Base-by-base conservation (phyloP, 2,888 invertebrate genomes). In the Dorcus hopei region DNA sequence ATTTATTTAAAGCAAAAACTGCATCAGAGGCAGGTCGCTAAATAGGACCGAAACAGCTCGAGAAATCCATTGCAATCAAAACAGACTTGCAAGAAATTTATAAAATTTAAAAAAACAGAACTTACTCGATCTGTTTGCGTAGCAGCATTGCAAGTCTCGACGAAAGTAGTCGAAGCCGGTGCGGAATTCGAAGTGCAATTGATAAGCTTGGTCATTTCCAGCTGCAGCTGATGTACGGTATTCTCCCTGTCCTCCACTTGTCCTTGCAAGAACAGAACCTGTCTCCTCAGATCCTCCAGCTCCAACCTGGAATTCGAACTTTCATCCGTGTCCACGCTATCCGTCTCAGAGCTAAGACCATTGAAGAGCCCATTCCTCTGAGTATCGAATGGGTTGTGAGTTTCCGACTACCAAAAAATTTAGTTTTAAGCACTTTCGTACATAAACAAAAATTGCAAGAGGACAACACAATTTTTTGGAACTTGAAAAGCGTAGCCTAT, bases 231-330 rank as follows among this genome's bases (percentile, higher is more conserved):
- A 73, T 88, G 86, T 78, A 94, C 91, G 72, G 89, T 86, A 66
- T 89, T 85, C 77, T 94, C 93, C 72, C 89, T 89, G 78, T 95
- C 93, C 75, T 94, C 93, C 72, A 93, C 80, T 82, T 94, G 93
- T 71, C 92, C 90, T 84, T 91, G 91, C 77, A 91, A 82, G 79
- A 89, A 91, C 77, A 90, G 82, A 74, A 91, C 89, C 81, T 93
- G 92, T 70, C 91, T 85, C 65, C 89, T 85, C 79, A 93, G 84
- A 80, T 92, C 92, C 41, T 87, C 84, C 79, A 91, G 81, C 79
- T 91, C 91, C 79, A 82, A 68, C 72, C 78, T 82, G 79, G 73
- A 69, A 73, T 78, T 72, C 72, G 76, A 70, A 19, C 80, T 82
- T 74, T 84, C 84, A 77, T 80, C 77, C 65, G 84, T 83, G 77